phyloP scores from a whole-genome alignment of 2,888 invertebrate species.

The Orchesellides sinensis region DNA sequence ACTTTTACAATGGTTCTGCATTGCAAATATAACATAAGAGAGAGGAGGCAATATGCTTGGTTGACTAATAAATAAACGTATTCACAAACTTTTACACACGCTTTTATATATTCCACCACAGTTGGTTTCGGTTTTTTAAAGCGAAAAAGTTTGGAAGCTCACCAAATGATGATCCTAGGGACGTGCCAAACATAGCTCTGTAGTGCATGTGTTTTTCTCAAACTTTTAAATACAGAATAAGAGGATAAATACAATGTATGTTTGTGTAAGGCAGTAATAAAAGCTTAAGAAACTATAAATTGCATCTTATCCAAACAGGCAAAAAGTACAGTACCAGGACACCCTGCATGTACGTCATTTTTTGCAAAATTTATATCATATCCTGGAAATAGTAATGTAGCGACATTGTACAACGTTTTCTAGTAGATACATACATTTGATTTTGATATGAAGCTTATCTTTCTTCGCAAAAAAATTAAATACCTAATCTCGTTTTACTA shows the following conservation, averaged over 20 bases:
- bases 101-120: neutral
- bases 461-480: conserved; percentile 25
- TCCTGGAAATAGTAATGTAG: too few species aligned
- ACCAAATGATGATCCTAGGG: conserved; percentile 60
- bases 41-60: neutral
- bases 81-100: neutral
- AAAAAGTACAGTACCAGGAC: neutral
- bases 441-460: neutral
- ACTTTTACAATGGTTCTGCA: too few species aligned
- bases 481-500: conserved; percentile 36
- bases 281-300: conserved; percentile 43
- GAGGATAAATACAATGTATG: neutral
- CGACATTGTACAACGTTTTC: too few species aligned
- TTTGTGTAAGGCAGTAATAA: neutral
- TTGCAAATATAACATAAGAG: too few species aligned
- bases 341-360: neutral
- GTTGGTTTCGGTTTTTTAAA: neutral
- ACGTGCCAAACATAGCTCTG: conserved; percentile 35
- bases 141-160: conserved; percentile 57
- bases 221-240: neutral
- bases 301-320: conserved; percentile 13
- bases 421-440: too few species aligned
- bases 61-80: neutral
- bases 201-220: neutral
- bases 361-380: neutral